These are phyloP conservation scores for Harpagus bidentatus DNA, from an alignment of 2,113 vertebrate genomes.

Conservation along the genomic window DNA sequence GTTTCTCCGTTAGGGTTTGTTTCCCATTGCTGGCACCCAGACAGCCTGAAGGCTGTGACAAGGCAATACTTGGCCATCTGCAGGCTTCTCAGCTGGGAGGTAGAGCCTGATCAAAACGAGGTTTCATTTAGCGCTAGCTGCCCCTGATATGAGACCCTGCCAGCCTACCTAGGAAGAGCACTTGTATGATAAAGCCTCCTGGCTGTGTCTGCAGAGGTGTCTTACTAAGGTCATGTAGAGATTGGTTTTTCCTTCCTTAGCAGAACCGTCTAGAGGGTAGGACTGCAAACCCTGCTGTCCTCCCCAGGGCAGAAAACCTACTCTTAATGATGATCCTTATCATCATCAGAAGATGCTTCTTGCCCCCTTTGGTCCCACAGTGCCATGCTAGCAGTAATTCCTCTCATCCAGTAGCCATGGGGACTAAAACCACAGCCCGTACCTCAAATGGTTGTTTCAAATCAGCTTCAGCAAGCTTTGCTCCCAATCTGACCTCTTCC, in stretches of 20 bases:
- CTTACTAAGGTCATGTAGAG: background rate
- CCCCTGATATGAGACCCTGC: background rate
- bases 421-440: background rate
- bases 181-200: background rate
- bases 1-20: background rate
- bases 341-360: background rate
- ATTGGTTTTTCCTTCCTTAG: background rate
- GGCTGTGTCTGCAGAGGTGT: background rate
- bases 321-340: background rate
- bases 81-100: background rate
- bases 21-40: background rate
- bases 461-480: background rate
- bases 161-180: background rate
- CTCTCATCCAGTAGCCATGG: background rate
- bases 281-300: background rate
- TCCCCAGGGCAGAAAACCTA: background rate
- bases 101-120: background rate
- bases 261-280: rapidly evolving
- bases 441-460: background rate
- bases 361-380: background rate
- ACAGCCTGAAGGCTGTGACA: background rate
- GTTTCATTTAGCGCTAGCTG: background rate
- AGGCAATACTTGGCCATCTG: background rate
- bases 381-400: background rate
- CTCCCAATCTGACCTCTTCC: background rate